Conservation (phyloP, 1,140 invertebrate species). For the Drosophila leontia region DNA sequence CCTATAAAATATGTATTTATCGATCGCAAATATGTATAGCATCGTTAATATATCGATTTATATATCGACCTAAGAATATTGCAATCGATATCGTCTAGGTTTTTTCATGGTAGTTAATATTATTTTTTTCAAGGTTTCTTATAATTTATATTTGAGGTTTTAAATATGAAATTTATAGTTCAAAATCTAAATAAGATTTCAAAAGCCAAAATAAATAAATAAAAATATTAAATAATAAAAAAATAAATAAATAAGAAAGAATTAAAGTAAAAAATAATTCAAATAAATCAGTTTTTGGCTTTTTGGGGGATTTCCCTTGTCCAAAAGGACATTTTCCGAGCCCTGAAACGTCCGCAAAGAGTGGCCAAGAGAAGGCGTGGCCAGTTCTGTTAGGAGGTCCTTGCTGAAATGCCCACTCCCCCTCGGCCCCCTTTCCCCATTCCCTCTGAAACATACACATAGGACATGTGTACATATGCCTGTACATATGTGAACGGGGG, state of each 20-base stretch:
- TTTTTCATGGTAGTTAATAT: no score
- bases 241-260: no score
- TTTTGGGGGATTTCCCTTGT: neutral
- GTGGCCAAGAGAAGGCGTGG: slow-evolving; percentile 7
- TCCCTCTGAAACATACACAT: neutral
- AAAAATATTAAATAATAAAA: neutral
- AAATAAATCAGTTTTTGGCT: no score
- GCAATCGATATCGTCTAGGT: no score
- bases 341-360: slow-evolving; percentile 32
- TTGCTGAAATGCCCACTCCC: slow-evolving; percentile 15
- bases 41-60: neutral
- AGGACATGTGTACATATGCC: slow-evolving; percentile 7
- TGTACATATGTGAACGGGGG: slow-evolving; percentile 22
- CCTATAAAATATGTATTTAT: neutral
- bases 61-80: neutral
- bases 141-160: neutral
- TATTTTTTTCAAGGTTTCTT: no score
- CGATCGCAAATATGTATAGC: no score
- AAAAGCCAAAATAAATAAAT: neutral
- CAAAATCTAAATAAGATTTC: neutral
- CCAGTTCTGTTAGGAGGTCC: slow-evolving; percentile 1
- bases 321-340: slow-evolving; percentile 48
- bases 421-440: no score
- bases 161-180: neutral
- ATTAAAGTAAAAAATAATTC: no score